phyloP scores from a whole-genome alignment of 2,888 invertebrate genomes.

The Cantharis rufa region DNA sequence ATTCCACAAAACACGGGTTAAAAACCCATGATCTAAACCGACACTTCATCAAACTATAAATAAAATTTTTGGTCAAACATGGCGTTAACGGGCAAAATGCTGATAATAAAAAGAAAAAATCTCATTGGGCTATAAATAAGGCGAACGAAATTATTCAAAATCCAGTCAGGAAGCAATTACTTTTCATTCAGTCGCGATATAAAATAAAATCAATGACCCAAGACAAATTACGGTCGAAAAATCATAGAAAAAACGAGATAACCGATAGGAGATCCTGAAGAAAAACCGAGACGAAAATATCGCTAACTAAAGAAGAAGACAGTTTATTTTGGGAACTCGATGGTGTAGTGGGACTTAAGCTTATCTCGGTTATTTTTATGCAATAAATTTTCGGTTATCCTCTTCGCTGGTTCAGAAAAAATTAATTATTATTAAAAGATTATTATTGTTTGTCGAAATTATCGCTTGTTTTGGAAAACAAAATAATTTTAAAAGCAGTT shows the following conservation, averaged over 20 bases:
- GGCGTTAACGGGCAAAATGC: not conserved
- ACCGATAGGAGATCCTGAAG: constrained; percentile 14
- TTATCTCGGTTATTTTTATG: constrained; percentile 45
- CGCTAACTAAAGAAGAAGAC: constrained; percentile 39
- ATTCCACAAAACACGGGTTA: not conserved
- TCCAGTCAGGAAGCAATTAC: not conserved
- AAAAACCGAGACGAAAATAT: constrained; percentile 37
- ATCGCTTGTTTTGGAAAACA: not conserved
- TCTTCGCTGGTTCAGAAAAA: constrained; percentile 16
- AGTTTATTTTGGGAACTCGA: constrained; percentile 42
- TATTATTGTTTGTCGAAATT: not conserved
- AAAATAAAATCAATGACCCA: constrained; percentile 32
- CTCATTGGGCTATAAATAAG: not conserved
- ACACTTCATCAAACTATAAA: not conserved
- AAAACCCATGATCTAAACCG: not conserved
- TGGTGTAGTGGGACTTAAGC: constrained; percentile 40
- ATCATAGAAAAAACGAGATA: constrained; percentile 18
- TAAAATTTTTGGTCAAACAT: not conserved
- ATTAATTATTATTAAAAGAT: not conserved
- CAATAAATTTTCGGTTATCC: constrained; percentile 37
- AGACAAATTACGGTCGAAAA: constrained; percentile 24
- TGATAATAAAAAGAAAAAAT: not conserved
- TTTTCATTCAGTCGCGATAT: constrained; percentile 11
- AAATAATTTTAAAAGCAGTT: not conserved
- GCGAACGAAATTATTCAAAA: not conserved